Evolutionary conservation across 1,140 invertebrate genomes (phyloP).

Genomic region (Cyclargus thomasi): DNA sequence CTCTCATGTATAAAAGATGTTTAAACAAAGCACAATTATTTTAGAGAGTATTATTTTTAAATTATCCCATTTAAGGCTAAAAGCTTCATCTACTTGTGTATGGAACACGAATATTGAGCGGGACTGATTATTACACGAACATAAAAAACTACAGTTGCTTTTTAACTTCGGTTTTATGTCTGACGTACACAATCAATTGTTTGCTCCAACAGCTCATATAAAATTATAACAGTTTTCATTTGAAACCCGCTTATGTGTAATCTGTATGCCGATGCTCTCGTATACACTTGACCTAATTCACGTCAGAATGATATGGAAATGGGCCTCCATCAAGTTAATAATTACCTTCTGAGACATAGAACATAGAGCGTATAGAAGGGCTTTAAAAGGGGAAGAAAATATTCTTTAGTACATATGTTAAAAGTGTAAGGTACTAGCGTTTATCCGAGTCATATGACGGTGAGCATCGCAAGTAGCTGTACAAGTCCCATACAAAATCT

Average conservation of each 20-base stretch:
- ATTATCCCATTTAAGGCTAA: not conserved
- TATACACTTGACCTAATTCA: constrained; percentile 9
- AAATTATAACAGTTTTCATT: not conserved
- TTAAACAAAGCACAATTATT: not conserved
- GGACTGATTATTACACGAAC: no score
- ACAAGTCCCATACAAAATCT: no score
- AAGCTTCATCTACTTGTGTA: not conserved
- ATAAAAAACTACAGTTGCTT: no score
- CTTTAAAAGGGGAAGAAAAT: no score
- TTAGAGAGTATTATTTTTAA: not conserved
- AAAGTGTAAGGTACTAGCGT: no score
- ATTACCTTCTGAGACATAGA: not conserved
- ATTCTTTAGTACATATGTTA: no score
- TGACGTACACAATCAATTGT: not conserved
- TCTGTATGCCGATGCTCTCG: not conserved
- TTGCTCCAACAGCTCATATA: not conserved
- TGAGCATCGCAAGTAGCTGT: no score
- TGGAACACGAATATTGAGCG: not conserved
- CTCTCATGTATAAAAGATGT: not conserved
- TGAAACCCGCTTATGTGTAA: not conserved
- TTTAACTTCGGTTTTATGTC: no score
- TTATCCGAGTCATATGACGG: no score
- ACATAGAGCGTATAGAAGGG: not conserved
- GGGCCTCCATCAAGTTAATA: constrained; percentile 2
- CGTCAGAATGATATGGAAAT: constrained; percentile 7